phyloP scores from a whole-genome alignment of 1,140 invertebrate species.

The Sycobia sp. region DNA sequence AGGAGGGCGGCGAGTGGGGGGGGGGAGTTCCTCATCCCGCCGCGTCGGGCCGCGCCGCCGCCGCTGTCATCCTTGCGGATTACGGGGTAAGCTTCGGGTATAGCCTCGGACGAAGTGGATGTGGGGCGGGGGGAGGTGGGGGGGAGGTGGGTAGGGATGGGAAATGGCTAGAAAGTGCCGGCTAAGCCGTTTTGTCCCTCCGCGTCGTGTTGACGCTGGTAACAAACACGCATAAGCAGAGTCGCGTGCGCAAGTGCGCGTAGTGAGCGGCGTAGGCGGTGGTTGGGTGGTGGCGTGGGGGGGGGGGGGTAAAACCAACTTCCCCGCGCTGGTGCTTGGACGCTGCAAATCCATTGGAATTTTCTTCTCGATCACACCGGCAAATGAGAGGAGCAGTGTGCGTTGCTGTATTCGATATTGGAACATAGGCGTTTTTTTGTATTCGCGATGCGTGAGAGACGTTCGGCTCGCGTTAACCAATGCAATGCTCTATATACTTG shows the following conservation, averaged over 20 bases:
- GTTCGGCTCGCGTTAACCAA: too few relatives aligned
- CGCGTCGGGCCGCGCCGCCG: too few relatives aligned
- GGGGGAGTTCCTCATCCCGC: conserved; percentile 4
- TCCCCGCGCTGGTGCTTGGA: neutral
- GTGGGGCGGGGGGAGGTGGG: neutral
- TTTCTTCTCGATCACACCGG: too few relatives aligned
- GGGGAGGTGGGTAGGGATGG: too few relatives aligned
- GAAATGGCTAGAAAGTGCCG: too few relatives aligned
- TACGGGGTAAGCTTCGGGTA: conserved; percentile 10
- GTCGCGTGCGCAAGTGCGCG: neutral
- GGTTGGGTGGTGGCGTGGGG: too few relatives aligned
- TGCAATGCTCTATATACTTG: too few relatives aligned
- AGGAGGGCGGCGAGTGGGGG: neutral
- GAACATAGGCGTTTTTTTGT: too few relatives aligned
- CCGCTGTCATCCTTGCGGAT: conserved; percentile 15
- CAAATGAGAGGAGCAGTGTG: too few relatives aligned
- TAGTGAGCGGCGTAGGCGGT: too few relatives aligned
- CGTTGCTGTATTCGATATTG: too few relatives aligned
- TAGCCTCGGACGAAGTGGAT: neutral
- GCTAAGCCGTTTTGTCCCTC: conserved; percentile 28
- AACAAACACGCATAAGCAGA: conserved; percentile 12
- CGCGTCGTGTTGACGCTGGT: neutral
- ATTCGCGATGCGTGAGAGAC: too few relatives aligned
- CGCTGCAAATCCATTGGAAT: conserved; percentile 1
- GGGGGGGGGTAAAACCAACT: conserved; percentile 2